Conservation (phyloP, 1,140 invertebrate species). For the Paralvinella palmiformis region DNA sequence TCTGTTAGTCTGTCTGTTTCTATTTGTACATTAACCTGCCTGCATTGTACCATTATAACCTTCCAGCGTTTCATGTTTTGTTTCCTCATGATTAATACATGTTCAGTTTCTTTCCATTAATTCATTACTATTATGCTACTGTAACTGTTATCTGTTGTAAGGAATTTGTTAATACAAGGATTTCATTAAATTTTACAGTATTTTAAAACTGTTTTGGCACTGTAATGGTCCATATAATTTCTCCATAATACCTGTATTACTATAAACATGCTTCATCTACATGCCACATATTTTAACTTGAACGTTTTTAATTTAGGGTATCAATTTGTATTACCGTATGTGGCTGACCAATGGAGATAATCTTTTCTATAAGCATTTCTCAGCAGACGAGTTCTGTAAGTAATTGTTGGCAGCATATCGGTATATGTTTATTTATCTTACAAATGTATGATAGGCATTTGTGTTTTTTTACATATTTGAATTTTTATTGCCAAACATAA, state of each 20-base stretch:
- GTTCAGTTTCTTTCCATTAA: too few relatives aligned
- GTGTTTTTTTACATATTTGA: not conserved
- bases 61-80: too few relatives aligned
- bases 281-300: too few relatives aligned
- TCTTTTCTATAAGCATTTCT: constrained; percentile 80
- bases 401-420: constrained; percentile 23
- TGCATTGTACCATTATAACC: too few relatives aligned
- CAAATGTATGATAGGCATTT: not conserved
- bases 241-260: not conserved
- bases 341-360: constrained; percentile 75
- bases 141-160: too few relatives aligned
- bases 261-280: not conserved
- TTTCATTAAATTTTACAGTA: not conserved
- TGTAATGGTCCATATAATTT: not conserved
- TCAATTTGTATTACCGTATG: constrained; percentile 65
- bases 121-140: too few relatives aligned
- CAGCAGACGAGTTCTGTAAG: constrained; percentile 89
- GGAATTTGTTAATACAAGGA: too few relatives aligned
- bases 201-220: not conserved
- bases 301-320: constrained; percentile 59
- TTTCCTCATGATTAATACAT: too few relatives aligned
- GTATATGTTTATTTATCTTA: not conserved
- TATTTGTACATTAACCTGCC: too few relatives aligned
- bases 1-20: too few relatives aligned
- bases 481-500: not conserved